phyloP scores from a whole-genome alignment of 2,113 vertebrate species.

The Baryphthengus martii region DNA sequence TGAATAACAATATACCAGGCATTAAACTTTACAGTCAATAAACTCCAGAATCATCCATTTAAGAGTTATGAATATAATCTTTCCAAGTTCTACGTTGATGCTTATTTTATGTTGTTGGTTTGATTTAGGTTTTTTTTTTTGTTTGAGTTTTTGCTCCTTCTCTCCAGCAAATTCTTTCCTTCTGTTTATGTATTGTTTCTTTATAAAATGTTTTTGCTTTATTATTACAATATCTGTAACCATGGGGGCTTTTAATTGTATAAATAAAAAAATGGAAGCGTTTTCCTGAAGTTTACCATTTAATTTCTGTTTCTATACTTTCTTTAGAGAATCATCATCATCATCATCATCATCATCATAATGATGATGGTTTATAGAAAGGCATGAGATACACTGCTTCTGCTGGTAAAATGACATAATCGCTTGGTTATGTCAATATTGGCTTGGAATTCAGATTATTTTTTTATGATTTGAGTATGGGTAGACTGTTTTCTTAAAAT shows the following conservation, averaged over 20 bases:
- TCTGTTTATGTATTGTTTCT: neutral
- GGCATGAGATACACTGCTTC: neutral
- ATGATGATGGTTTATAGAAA: neutral
- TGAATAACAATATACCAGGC: neutral
- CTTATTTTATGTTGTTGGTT: neutral
- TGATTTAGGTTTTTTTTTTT: neutral
- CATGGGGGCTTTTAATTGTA: neutral
- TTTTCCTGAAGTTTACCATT: neutral
- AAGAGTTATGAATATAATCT: neutral
- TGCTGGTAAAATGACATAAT: neutral
- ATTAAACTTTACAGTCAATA: neutral
- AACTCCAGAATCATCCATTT: neutral
- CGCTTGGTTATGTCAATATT: neutral
- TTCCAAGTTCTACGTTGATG: neutral
- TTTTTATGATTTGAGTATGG: neutral
- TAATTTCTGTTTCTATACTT: neutral
- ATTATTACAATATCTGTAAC: neutral
- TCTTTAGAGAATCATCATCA: neutral
- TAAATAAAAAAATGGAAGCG: neutral
- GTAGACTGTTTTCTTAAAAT: neutral
- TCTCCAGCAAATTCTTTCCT: neutral
- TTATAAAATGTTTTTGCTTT: neutral
- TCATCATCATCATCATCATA: too few species aligned
- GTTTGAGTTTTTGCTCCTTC: neutral
- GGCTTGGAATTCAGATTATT: neutral